Evolutionary conservation across 2,888 invertebrate species (phyloP).

Genomic region (Drosophila niveifrons): DNA sequence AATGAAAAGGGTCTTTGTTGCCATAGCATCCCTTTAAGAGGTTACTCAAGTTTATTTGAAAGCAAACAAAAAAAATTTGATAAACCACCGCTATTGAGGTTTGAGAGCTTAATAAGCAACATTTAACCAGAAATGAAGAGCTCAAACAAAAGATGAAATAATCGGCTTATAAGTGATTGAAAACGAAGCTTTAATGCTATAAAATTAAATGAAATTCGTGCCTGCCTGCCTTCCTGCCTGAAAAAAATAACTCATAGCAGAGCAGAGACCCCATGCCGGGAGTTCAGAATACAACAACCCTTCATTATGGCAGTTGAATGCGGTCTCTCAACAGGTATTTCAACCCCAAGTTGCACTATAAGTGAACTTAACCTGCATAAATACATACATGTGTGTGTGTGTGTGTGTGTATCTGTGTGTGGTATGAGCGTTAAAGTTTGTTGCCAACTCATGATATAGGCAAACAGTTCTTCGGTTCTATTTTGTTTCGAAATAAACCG

Average conservation of each 20-base stretch:
- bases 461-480: constrained; percentile 49
- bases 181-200: constrained; percentile 8
- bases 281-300: constrained; percentile 21
- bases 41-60: not conserved
- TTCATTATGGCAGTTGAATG: constrained; percentile 16
- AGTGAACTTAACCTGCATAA: constrained; percentile 30
- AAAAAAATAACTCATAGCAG: not conserved
- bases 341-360: constrained; percentile 33
- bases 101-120: not conserved
- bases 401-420: constrained; percentile 6
- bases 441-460: constrained; percentile 45
- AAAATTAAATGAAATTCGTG: constrained; percentile 12
- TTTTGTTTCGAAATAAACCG: constrained; percentile 74
- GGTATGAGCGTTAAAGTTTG: constrained; percentile 32
- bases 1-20: not conserved
- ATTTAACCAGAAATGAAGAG: not conserved
- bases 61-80: not conserved
- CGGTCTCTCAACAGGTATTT: constrained; percentile 41
- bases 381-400: not conserved
- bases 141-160: constrained; percentile 4
- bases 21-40: not conserved
- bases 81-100: not conserved
- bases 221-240: too few relatives aligned
- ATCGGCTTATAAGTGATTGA: constrained; percentile 5
- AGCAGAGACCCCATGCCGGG: not conserved